Conservation (phyloP, 2,113 vertebrate species). For the Paramormyrops kingsleyae region DNA sequence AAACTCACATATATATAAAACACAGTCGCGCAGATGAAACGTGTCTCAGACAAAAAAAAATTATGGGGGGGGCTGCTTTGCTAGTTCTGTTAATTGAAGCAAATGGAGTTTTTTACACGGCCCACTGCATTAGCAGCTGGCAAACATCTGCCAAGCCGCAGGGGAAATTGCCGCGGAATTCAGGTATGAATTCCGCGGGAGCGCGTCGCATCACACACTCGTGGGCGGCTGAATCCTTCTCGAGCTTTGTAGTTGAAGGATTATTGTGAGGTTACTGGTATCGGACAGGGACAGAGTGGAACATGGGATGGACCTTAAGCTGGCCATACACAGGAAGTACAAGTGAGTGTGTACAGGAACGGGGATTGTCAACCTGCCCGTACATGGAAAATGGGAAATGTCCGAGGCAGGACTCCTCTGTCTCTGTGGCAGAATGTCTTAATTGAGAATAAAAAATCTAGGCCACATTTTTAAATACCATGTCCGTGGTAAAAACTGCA, state of each 20-base stretch:
- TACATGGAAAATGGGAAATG: too few relatives aligned
- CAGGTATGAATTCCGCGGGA: constrained; percentile 65
- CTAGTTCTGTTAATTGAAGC: constrained; percentile 65
- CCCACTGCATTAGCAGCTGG: constrained; percentile 68
- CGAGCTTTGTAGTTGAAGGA: constrained; percentile 28
- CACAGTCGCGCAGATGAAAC: constrained; percentile 17
- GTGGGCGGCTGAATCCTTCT: constrained; percentile 45
- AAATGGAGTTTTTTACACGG: constrained; percentile 72
- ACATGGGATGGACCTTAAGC: neutral
- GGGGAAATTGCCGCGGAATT: constrained; percentile 68
- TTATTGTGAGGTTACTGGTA: neutral
- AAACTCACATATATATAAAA: constrained; percentile 25
- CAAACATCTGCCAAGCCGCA: constrained; percentile 63
- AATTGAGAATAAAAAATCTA: neutral
- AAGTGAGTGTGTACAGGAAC: neutral
- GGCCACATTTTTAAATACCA: neutral
- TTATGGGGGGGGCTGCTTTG: constrained; percentile 67
- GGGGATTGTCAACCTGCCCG: neutral
- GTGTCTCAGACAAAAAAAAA: constrained; percentile 64
- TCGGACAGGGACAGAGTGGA: neutral
- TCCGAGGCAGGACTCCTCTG: neutral
- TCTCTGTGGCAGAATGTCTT: neutral
- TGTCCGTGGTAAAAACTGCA: neutral
- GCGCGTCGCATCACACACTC: constrained; percentile 59
- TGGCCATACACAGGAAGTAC: neutral